Conservation (phyloP, 2,113 vertebrate genomes). For the Glaucidium brasilianum region DNA sequence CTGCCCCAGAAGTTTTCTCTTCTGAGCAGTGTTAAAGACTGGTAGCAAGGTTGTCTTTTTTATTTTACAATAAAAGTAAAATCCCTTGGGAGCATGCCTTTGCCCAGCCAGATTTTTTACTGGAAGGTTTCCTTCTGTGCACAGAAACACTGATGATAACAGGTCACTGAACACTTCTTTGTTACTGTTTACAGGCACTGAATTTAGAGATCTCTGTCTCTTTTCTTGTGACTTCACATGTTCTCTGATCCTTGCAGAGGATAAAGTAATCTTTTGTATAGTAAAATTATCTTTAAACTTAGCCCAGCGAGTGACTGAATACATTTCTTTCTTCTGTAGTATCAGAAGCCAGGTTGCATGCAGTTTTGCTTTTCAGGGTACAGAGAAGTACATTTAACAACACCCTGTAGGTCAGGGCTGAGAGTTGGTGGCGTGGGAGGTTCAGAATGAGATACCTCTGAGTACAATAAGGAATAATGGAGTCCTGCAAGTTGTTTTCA, state of each 20-base stretch:
- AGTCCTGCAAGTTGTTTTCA: neutral
- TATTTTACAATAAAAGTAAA: neutral
- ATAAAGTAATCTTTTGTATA: neutral
- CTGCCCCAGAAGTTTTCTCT: neutral
- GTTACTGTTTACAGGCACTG: neutral
- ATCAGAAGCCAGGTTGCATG: neutral
- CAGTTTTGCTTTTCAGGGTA: neutral
- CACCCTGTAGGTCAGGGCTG: neutral
- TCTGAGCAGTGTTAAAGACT: neutral
- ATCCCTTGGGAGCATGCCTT: neutral
- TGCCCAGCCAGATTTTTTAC: neutral
- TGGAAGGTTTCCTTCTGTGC: neutral
- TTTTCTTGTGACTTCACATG: neutral
- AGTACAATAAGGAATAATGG: neutral
- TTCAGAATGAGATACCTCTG: neutral
- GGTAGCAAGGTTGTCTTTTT: neutral
- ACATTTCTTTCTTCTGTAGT: neutral
- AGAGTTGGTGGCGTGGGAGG: neutral
- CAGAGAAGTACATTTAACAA: neutral
- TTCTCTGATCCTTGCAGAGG: neutral
- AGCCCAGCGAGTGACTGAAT: neutral
- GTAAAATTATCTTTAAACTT: neutral
- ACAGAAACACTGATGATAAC: neutral
- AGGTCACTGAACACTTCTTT: neutral
- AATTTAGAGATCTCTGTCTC: neutral